phyloP scores from a whole-genome alignment of 2,888 invertebrate genomes.

The Euplexia lucipara region DNA sequence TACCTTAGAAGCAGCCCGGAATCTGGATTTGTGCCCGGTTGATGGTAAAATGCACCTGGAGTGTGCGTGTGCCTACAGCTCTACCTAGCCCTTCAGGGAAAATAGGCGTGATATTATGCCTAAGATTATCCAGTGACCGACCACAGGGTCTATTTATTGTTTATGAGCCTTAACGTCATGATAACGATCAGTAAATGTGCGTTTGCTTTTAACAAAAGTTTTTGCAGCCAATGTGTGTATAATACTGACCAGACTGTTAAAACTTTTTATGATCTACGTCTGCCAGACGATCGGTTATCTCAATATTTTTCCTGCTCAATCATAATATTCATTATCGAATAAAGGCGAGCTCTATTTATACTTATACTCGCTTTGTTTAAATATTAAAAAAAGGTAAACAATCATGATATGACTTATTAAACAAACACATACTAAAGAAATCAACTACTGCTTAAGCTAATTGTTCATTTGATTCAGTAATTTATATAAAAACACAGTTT shows the following conservation, averaged over 20 bases:
- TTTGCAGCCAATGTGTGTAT: conserved; percentile 25
- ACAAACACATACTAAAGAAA: too few species aligned
- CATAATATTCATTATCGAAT: neutral
- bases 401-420: too few species aligned
- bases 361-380: too few species aligned
- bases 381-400: too few species aligned
- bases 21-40: too few species aligned
- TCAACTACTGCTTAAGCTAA: neutral
- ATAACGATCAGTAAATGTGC: conserved; percentile 26
- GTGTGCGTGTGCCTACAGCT: too few species aligned
- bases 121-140: conserved; percentile 17
- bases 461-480: too few species aligned
- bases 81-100: too few species aligned
- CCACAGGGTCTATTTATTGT: conserved; percentile 38
- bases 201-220: conserved; percentile 37
- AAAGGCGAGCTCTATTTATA: neutral
- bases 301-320: conserved; percentile 15
- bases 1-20: too few species aligned
- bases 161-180: conserved; percentile 10
- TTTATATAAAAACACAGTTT: too few species aligned
- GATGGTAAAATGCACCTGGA: too few species aligned
- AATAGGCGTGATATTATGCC: too few species aligned
- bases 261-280: conserved; percentile 37
- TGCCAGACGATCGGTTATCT: conserved; percentile 25
- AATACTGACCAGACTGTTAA: conserved; percentile 27